Base-by-base conservation (phyloP, 2,113 vertebrate species). In the Eurystomus gularis region DNA sequence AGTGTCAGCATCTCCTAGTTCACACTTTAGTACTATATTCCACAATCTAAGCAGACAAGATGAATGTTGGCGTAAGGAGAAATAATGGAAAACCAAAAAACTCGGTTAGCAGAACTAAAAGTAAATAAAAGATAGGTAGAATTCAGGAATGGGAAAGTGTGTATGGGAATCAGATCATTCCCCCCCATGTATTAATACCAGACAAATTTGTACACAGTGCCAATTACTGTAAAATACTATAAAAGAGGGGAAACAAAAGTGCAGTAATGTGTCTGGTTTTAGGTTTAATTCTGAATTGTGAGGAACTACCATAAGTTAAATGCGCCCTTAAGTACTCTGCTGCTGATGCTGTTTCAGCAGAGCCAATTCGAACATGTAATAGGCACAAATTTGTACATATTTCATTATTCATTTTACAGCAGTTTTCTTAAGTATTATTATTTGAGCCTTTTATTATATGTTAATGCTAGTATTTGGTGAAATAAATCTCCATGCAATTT, bases 1-100 rank as follows among this genome's bases (percentile, higher is more conserved):
- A 61, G 62, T 49, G 57, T 92, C 92, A 96, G 94, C 93, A 95
- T 71, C 75, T 94, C n/a, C 13, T 65, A 58, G 42, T 91, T 94
- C 75, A 66, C n/a, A 55, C 3, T 62, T 40, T 35, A 54, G n/a
- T 55, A 17, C 37, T 69, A 57, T 76, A 93, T 69, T 71, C n/a
- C 54, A 69, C 86, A 77, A 31, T 88, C 40, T 69, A 77, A 91
- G 57, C 58, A 80, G 78, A 20, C 42, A 55, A 61, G 60, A 70
- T 55, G 58, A 70, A 54, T 31, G 26, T 20, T 87, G 51, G 37
- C 61, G n/a, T 64, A 61, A 89, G 18, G 70, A 69, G 16, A 88
- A 88, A 71, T 52, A 88, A 82, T 7, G 46, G 60, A 65, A 86
- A 85, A 79, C 15, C 17, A 21, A 66, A 85, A 84, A 23, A 49